phyloP scores from a whole-genome alignment of 2,888 invertebrate genomes.

The Patella depressa region DNA sequence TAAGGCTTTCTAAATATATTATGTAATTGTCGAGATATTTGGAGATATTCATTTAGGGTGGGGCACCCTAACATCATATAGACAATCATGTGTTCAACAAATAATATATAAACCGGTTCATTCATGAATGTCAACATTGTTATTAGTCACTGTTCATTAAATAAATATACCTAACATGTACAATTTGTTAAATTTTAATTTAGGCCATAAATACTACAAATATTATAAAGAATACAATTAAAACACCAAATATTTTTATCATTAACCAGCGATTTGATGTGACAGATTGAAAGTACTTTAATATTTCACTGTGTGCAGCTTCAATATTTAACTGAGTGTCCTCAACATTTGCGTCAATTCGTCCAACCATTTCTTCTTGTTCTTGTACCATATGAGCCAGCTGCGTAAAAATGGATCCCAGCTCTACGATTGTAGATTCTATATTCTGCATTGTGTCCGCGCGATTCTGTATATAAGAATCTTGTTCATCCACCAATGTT shows the following conservation, averaged over 20 bases:
- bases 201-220: slow-evolving; percentile 97
- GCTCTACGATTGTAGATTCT: slow-evolving; percentile 97
- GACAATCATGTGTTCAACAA: no score
- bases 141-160: background rate
- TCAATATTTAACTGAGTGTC: slow-evolving; percentile 97
- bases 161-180: background rate
- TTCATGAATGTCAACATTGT: no score
- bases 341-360: slow-evolving; percentile 97
- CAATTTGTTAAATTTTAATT: slow-evolving; percentile 9
- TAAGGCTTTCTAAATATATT: no score
- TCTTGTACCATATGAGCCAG: slow-evolving; percentile 90
- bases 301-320: slow-evolving; percentile 95
- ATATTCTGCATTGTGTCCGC: slow-evolving; percentile 99
- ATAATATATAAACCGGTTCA: no score
- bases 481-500: slow-evolving; percentile 85
- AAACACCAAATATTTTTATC: slow-evolving; percentile 98
- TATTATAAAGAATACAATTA: slow-evolving; percentile 99
- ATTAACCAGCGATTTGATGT: slow-evolving; percentile 98
- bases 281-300: slow-evolving; percentile 97
- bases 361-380: slow-evolving; percentile 93
- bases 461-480: slow-evolving; percentile 90
- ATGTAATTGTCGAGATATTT: no score
- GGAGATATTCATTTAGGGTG: no score
- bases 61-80: no score
- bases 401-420: slow-evolving; percentile 98